Percentiles rank a stretch among this genome's conserved stretches.
These are phyloP conservation scores for Stenchaetothrips biformis DNA, from an alignment of 2,888 invertebrate species.

Conservation along the genomic window DNA sequence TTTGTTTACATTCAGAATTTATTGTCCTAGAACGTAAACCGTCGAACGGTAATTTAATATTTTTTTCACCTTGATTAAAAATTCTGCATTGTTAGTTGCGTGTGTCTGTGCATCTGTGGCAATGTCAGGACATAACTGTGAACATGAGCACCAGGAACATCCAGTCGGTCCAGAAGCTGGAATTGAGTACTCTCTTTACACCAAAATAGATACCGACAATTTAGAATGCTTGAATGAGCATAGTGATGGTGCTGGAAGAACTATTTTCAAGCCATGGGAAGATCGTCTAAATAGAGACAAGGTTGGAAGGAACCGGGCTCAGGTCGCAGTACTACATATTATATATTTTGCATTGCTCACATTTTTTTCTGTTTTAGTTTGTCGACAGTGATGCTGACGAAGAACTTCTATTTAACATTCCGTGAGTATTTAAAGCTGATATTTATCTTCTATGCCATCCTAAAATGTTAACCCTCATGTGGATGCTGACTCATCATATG, in stretches of 20 bases:
- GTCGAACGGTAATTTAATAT: not conserved
- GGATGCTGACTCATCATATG: not conserved
- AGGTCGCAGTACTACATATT: not conserved
- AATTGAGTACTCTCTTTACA: constrained; percentile 74
- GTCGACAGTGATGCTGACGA: constrained; percentile 96
- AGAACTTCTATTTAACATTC: constrained; percentile 93
- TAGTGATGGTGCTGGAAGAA: constrained; percentile 77
- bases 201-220: constrained; percentile 83
- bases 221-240: constrained; percentile 88
- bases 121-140: constrained; percentile 47
- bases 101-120: not conserved
- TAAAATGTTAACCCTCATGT: not conserved
- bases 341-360: not conserved
- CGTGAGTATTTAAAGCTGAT: constrained; percentile 52
- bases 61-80: not conserved
- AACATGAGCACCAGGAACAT: constrained; percentile 55
- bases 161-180: constrained; percentile 66
- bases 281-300: constrained; percentile 68
- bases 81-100: not conserved
- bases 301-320: constrained; percentile 51
- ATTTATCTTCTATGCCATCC: not conserved
- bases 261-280: constrained; percentile 90
- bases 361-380: constrained; percentile 57
- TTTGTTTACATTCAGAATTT: too few species aligned
- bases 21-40: too few species aligned